Evolutionary conservation across 2,888 invertebrate genomes (phyloP).

Genomic region (Sarcophaga caerulescens): DNA sequence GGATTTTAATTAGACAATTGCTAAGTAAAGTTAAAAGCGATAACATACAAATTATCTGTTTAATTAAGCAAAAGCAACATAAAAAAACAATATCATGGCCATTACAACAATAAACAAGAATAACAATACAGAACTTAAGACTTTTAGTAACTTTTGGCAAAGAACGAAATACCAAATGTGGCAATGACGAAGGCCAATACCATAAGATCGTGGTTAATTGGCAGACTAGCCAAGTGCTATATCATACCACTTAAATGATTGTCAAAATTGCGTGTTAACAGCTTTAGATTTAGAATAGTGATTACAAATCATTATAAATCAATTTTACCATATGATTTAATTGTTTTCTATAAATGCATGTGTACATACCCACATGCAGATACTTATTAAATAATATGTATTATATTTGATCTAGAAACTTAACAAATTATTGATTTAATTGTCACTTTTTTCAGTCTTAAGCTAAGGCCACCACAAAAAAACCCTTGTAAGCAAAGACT

Average conservation of each 20-base stretch:
- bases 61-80: not conserved
- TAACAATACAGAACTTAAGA: conserved; percentile 34
- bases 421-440: conserved; percentile 59
- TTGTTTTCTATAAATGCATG: conserved; percentile 31
- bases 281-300: conserved; percentile 20
- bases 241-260: conserved; percentile 17
- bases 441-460: conserved; percentile 33
- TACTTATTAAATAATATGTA: conserved; percentile 43
- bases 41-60: not conserved
- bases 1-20: conserved; percentile 30
- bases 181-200: conserved; percentile 53
- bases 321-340: conserved; percentile 35
- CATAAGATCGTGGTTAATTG: conserved; percentile 7
- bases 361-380: not conserved
- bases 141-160: conserved; percentile 31
- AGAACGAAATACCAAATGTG: conserved; percentile 37
- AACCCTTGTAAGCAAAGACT: not conserved
- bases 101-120: not conserved
- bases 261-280: conserved; percentile 51
- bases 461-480: conserved; percentile 44
- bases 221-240: not conserved
- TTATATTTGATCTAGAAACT: conserved; percentile 55
- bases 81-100: conserved; percentile 55
- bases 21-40: not conserved
- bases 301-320: conserved; percentile 37